Percentiles rank a stretch among this genome's conserved stretches.
These are phyloP conservation scores for Zosterops borbonicus DNA, from an alignment of 2,113 vertebrate species.

Conservation along the genomic window DNA sequence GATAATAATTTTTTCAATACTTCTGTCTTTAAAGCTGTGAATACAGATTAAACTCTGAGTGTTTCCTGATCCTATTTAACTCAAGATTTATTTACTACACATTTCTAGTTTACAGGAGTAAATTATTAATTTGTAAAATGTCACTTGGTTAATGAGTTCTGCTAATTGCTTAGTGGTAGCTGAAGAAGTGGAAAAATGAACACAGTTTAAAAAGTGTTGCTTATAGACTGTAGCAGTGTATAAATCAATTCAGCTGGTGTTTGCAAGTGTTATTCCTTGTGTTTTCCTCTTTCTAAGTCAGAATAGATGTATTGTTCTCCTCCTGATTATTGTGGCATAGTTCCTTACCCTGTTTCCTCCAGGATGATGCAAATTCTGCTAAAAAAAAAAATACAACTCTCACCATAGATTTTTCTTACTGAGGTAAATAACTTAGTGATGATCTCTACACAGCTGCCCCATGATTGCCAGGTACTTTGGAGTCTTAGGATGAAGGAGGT, in stretches of 20 bases:
- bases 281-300: background rate
- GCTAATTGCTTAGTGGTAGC: slow-evolving; percentile 14
- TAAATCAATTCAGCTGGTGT: background rate
- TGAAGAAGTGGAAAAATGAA: slow-evolving; percentile 6
- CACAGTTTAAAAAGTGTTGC: background rate
- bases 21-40: background rate
- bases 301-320: background rate
- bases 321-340: background rate
- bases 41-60: background rate
- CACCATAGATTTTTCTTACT: background rate
- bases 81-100: slow-evolving; percentile 9
- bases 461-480: background rate
- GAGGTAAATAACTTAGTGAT: background rate
- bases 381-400: background rate
- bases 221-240: background rate
- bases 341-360: background rate
- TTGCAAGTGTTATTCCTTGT: background rate
- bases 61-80: background rate
- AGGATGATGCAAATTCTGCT: background rate
- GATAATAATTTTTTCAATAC: background rate
- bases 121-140: slow-evolving; percentile 16
- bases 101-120: slow-evolving; percentile 10
- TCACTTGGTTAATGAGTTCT: slow-evolving; percentile 7
- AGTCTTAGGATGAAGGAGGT: background rate
- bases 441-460: background rate